Conservation (phyloP, 2,888 invertebrate genomes). For the Trachelus stipa region DNA sequence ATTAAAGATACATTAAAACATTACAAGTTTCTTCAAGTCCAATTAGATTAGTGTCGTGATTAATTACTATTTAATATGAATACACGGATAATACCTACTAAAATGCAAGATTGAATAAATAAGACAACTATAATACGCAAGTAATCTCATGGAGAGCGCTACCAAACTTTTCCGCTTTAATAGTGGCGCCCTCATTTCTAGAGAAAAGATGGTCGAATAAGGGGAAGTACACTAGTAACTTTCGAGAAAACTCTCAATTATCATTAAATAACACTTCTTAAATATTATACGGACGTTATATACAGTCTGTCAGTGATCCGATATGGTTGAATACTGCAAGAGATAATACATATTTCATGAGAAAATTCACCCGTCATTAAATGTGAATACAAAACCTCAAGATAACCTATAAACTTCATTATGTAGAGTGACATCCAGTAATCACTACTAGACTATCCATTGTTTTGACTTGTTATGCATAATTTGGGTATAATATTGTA, state of each 20-base stretch:
- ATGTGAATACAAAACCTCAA: background rate
- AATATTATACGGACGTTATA: background rate
- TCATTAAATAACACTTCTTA: background rate
- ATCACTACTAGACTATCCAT: background rate
- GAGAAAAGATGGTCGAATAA: no score
- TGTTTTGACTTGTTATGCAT: background rate
- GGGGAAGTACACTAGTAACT: background rate
- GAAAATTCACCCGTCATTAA: background rate
- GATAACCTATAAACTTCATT: background rate
- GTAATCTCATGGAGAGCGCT: no score
- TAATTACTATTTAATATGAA: no score
- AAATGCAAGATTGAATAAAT: no score
- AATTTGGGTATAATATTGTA: background rate
- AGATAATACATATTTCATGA: background rate
- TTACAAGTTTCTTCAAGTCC: no score
- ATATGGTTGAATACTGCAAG: background rate
- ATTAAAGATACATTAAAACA: no score
- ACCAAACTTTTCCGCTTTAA: no score
- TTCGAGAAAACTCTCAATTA: background rate
- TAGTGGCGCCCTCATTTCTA: no score
- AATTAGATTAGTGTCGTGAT: no score
- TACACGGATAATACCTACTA: no score
- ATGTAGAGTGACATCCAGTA: background rate
- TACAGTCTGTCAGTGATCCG: background rate
- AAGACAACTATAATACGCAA: no score